phyloP scores from a whole-genome alignment of 2,888 invertebrate genomes.

The Lochmaea crataegi region DNA sequence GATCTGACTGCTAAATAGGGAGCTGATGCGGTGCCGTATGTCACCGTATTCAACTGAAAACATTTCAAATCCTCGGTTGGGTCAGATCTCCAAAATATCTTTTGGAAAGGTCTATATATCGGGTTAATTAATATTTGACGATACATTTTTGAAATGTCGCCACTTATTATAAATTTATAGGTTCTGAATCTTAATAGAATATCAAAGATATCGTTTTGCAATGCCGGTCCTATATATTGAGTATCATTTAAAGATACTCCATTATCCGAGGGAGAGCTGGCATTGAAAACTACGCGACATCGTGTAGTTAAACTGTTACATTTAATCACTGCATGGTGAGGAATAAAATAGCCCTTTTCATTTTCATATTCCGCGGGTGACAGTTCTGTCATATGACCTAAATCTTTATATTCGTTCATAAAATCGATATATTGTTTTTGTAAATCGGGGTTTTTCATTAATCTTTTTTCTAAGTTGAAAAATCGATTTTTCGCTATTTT shows the following conservation, averaged over 20 bases:
- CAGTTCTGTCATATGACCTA: too few species aligned
- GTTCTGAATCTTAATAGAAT: slow-evolving; percentile 25
- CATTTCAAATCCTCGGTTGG: slow-evolving; percentile 40
- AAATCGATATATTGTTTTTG: too few species aligned
- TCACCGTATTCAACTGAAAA: slow-evolving; percentile 52
- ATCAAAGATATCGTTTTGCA: slow-evolving; percentile 13
- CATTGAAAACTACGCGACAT: slow-evolving; percentile 50
- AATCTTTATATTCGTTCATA: too few species aligned
- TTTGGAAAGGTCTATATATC: slow-evolving; percentile 44
- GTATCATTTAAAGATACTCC: slow-evolving; percentile 37
- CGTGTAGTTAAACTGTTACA: not conserved
- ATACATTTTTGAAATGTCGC: slow-evolving; percentile 36
- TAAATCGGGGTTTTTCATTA: too few species aligned
- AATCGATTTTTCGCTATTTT: too few species aligned
- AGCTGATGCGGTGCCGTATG: slow-evolving; percentile 55
- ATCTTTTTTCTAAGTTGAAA: too few species aligned
- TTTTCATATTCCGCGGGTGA: not conserved
- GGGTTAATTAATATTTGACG: slow-evolving; percentile 30
- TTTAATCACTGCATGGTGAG: not conserved
- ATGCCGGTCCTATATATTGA: slow-evolving; percentile 29
- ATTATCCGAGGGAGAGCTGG: slow-evolving; percentile 17
- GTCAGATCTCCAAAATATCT: slow-evolving; percentile 57
- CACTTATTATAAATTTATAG: slow-evolving; percentile 22
- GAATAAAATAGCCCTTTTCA: not conserved
- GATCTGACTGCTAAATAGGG: slow-evolving; percentile 51